phyloP scores from a whole-genome alignment of 2,113 vertebrate genomes.

The Epinephelus cyanopodus region DNA sequence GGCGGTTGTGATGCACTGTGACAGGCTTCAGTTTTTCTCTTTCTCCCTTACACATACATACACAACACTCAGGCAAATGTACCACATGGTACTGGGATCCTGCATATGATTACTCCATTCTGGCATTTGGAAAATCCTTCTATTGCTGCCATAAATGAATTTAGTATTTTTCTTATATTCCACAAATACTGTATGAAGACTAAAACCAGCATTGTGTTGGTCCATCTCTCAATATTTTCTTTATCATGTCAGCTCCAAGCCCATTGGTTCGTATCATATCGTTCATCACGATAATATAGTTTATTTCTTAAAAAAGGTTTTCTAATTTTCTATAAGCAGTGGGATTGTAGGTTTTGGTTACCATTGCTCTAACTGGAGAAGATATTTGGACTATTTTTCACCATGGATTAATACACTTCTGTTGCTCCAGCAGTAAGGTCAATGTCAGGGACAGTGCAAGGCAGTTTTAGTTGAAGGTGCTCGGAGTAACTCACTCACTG shows the following conservation, averaged over 20 bases:
- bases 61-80: not conserved
- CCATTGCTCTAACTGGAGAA: not conserved
- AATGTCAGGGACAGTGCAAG: not conserved
- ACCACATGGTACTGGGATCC: not conserved
- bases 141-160: not conserved
- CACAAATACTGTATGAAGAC: not conserved
- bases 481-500: no score
- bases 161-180: not conserved
- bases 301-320: no score
- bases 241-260: no score
- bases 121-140: not conserved
- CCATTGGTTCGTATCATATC: no score
- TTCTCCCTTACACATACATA: not conserved
- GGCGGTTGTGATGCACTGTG: conserved; percentile 29
- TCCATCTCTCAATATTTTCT: not conserved
- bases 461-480: no score
- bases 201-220: not conserved
- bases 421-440: not conserved
- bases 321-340: not conserved
- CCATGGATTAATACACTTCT: not conserved
- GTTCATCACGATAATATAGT: not conserved
- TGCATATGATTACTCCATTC: not conserved
- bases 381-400: not conserved
- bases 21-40: conserved; percentile 24
- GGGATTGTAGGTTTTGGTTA: not conserved